Evolutionary conservation across 2,888 invertebrate species (phyloP), one percentile per base, ranked within the genome.

Genomic region (Campoplex capitator): DNA sequence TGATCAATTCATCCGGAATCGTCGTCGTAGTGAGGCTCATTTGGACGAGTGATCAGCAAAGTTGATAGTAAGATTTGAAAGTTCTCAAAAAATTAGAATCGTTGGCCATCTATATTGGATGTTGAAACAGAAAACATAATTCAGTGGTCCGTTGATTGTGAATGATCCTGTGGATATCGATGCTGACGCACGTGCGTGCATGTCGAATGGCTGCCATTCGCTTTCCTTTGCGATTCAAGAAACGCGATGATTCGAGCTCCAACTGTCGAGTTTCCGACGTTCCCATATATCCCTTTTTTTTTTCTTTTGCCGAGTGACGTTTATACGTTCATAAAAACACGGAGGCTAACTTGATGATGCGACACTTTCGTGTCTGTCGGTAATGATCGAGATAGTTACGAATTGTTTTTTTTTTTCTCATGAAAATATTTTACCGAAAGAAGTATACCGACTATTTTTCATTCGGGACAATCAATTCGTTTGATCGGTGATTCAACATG

Each of bases 211-310:
- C 86, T 83, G 86, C 76, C 76, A 83, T 83, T 83, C 80, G 80
- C 73, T 68, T 83, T 80, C 77, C 73, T 81, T 76, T 68, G 73
- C 80, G 89, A 89, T 85, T 87, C 88, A 80, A 88, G 86, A 89
- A 87, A 87, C 84, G 86, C 88, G 84, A 84, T 85, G 83, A 88
- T 86, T 85, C 88, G 86, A 87, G 79, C 84, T 85, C 88, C 89
- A 90, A 90, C 90, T 89, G 89, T 89, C 89, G 87, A 83, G 70
- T 75, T 88, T 89, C 88, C 85, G 45, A 88, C 78, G 79, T 81
- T 74, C 76, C 84, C 71, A 78, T 84, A 38, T 65, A 35, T 51
- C 23, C 54, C 11, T 32, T 54, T 83, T 71, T 23, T 23, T 23
- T 23, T 23, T 23, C 23, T 23, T 23, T 75, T 58, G 42, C 70